Evolutionary conservation across 1,140 invertebrate genomes (phyloP), one percentile per base, ranked within the genome.

Genomic region (Cataglyphis hispanica): DNA sequence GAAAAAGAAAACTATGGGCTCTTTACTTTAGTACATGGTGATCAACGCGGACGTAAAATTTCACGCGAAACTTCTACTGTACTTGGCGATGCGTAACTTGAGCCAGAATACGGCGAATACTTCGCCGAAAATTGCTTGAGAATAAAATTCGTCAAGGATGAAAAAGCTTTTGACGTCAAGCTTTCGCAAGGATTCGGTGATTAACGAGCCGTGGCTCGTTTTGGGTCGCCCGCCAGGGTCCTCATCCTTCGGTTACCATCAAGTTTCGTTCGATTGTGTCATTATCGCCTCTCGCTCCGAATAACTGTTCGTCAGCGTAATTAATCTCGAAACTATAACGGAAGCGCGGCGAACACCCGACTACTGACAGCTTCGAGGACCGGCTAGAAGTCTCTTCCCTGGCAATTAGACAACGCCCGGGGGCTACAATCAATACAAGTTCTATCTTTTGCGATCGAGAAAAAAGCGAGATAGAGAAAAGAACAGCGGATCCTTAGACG

Each of bases 321-420:
- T 83, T 83, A 83, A 83, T 83, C 78, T 83, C 78, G 53, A 83
- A 83, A 74, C 78, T 83, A 72, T 83, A 83, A 83, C 67, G 78
- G 67, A 74, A 83, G 56, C 46, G 77, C 22, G 76, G 76, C 43
- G 25, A 81, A 72, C 11, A 72, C 11, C 50, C 53, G 61, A 37
- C 78, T 53, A 58, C 37, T 56, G 67, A 74, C 78, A 60, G 53
- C 37, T 61, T 46, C 66, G 37, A 81, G 53, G 19, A 19, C 63
- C 53, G 53, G 46, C 66, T n/a, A 37, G 56, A 72, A 74, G 67
- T 72, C 67, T 83, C 67, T 83, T 83, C 25, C 78, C 72, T 83
- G 78, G 67, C 78, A 72, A 83, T 83, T 83, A 83, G 67, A 74
- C 37, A 40, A 83, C 53, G 67, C 25, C 53, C 53, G 31, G 25